Percentiles rank a stretch among this genome's conserved stretches.
Conservation (phyloP, 2,113 vertebrate species). For the Cyprinodon brontotheroides region DNA sequence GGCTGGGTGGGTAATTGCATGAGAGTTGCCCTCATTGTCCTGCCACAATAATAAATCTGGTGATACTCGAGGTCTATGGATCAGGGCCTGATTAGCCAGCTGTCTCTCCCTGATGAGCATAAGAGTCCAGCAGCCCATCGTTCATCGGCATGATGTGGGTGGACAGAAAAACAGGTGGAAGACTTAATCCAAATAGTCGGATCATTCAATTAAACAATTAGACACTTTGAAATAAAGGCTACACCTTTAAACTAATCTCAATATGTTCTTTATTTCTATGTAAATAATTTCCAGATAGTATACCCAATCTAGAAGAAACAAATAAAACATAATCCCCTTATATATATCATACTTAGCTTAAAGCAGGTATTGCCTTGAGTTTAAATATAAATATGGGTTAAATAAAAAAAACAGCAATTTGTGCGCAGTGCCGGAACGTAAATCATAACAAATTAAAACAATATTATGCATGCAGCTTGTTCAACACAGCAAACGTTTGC, state of each 20-base stretch:
- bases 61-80: constrained; percentile 79
- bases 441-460: constrained; percentile 73
- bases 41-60: constrained; percentile 87
- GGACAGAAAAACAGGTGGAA: constrained; percentile 77
- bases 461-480: constrained; percentile 78
- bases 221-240: not conserved
- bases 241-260: not conserved
- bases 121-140: constrained; percentile 67
- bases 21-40: constrained; percentile 82
- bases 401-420: constrained; percentile 57
- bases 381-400: constrained; percentile 32
- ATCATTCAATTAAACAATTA: constrained; percentile 25
- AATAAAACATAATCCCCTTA: constrained; percentile 14
- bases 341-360: constrained; percentile 32
- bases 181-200: constrained; percentile 57
- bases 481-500: constrained; percentile 68
- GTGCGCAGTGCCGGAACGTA: constrained; percentile 52
- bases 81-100: constrained; percentile 78
- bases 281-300: constrained; percentile 3
- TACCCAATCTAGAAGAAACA: constrained; percentile 7
- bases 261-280: not conserved
- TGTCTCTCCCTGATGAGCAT: constrained; percentile 79
- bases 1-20: constrained; percentile 75
- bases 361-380: constrained; percentile 24
- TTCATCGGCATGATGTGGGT: constrained; percentile 75